Base-by-base conservation (phyloP, 2,113 vertebrate species). In the Etia nguti region DNA sequence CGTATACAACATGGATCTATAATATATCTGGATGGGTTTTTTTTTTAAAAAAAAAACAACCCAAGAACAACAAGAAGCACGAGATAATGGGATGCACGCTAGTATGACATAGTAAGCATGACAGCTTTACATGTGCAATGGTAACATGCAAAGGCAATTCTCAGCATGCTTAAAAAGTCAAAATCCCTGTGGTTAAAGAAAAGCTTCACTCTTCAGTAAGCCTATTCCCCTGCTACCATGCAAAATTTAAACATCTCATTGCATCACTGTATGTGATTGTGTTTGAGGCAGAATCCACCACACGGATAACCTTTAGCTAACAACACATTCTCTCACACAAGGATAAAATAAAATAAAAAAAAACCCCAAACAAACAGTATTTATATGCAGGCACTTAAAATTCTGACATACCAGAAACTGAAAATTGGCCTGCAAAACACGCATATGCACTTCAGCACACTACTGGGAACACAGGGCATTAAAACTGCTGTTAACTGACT, bases 401-500 rank as follows among this genome's bases (percentile, higher is more conserved):
- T 31, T 50, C n/a, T 38, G 36, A 68, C 12, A 59, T 48, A n/a
- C 24, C 7, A 10, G 20, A 48, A 79, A 43, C 18, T 55, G 34
- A 85, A 92, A 80, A 77, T 88, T 81, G 79, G 65, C 29, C 54
- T 50, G 59, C 79, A 18, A 79, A 73, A 79, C 10, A 38, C 46
- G 36, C 70, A 81, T 3, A 57, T 60, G 41, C 82, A 85, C 34
- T 59, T 88, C 84, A 62, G 87, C 73, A 77, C 54, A 52, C 81
- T 46, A 29, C 22, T 70, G 80, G 83, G 77, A 90, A 83, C 55
- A 20, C 15, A 10, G 81, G 56, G 81, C 29, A 52, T 86, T 77
- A 86, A 92, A 94, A 92, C 89, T 93, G 86, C 88, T 92, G 90
- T 80, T 13, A 34, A 77, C 41, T 2, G 13, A 77, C 41, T 90